Base-by-base conservation (phyloP, 2,113 vertebrate genomes). In the Peromyscus californicus region DNA sequence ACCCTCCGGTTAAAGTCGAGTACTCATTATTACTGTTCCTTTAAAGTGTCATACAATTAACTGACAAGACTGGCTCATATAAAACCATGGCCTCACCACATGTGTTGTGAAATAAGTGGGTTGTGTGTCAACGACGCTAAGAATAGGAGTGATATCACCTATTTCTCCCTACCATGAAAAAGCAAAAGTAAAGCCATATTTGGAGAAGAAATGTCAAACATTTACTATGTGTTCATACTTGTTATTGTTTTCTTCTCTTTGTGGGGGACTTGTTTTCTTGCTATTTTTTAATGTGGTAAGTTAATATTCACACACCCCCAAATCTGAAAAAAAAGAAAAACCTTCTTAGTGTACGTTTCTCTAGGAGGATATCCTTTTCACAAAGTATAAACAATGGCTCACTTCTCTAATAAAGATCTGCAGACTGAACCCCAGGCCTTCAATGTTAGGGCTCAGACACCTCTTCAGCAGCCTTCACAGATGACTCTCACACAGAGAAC, bases 81-180 rank as follows among this genome's bases (percentile, higher is more conserved):
- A 96, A 67, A 87, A 95, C 33, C 54, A 76, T 72, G 96, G 97
- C 90, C 92, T 97, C 70, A 90, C 39, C 92, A 59, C 5, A 76
- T 75, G 61, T 51, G 67, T 95, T 96, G 92, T 93, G 95, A 92
- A 98, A 97, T 78, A 59, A 82, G 87, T 33, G 51, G 21, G 48
- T 95, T 92, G 65, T 3, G 24, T 97, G 92, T 96, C 90, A 93
- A 92, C 95, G 93, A 91, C 89, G 36, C 93, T 94, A 92, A 83
- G 80, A 97, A 96, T 86, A 96, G 70, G 79, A 61, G 0, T 97
- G 93, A 91, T 72, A 74, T 97, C 97, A 97, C 85, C 80, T 74
- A 51, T 22, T 93, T 61, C 69, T 95, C 76, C 26, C 29, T 33
- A 91, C 39, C 72, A 97, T 94, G 96, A 95, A 96, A 98, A 97